Evolutionary conservation across 2,888 invertebrate genomes (phyloP).

Genomic region (Polymixis lichenea): DNA sequence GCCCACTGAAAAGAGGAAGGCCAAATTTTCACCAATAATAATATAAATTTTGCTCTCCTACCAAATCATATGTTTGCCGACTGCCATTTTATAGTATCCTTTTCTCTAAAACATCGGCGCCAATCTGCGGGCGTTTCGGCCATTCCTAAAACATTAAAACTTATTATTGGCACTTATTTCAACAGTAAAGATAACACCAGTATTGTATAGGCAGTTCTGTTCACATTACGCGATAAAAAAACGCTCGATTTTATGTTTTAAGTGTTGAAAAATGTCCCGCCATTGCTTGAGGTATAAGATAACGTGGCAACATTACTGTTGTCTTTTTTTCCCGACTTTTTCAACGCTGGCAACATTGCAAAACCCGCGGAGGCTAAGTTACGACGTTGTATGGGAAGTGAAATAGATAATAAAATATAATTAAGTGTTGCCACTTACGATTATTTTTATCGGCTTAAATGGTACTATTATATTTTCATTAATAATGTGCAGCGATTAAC

Average conservation of each 20-base stretch:
- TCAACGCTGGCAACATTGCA: conserved; percentile 76
- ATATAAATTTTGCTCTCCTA: conserved; percentile 36
- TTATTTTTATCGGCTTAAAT: conserved; percentile 71
- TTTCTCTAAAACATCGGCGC: conserved; percentile 79
- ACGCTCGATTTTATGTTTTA: conserved; percentile 84
- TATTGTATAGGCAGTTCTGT: conserved; percentile 86
- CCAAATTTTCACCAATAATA: neutral
- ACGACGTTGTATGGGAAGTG: conserved; percentile 75
- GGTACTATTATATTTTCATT: conserved; percentile 71
- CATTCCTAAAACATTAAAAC: conserved; percentile 81
- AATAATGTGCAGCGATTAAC: conserved; percentile 58
- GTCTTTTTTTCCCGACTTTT: conserved; percentile 76
- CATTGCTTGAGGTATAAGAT: conserved; percentile 80
- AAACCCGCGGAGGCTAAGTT: conserved; percentile 73
- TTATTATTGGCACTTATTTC: conserved; percentile 87
- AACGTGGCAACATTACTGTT: conserved; percentile 76
- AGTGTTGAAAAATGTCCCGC: conserved; percentile 83
- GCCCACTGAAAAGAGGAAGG: neutral
- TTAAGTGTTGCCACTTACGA: conserved; percentile 75
- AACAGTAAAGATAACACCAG: conserved; percentile 86
- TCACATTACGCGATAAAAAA: conserved; percentile 85
- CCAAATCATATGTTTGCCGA: conserved; percentile 61
- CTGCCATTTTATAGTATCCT: conserved; percentile 72
- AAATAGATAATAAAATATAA: conserved; percentile 79
- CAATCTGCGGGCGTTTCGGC: conserved; percentile 78